phyloP scores from a whole-genome alignment of 1,140 invertebrate species.

The Gonioctena quinquepunctata region DNA sequence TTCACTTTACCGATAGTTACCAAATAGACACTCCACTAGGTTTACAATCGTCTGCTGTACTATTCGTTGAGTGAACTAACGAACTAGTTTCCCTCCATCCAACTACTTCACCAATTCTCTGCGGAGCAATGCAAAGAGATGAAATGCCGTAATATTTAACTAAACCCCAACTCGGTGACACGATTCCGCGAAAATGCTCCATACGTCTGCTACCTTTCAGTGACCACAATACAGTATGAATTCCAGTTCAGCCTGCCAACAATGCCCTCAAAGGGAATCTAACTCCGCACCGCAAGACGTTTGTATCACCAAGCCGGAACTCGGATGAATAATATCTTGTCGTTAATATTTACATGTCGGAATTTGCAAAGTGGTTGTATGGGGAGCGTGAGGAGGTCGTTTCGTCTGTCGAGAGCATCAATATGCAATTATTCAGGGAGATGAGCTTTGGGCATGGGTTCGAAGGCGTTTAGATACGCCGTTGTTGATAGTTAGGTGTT shows the following conservation, averaged over 20 bases:
- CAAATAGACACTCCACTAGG: no score
- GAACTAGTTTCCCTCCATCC: no score
- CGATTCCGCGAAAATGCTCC: background rate
- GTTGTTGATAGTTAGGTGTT: no score
- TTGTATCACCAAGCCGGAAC: background rate
- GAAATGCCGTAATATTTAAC: background rate
- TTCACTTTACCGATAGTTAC: no score
- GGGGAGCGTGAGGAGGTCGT: slow-evolving; percentile 8
- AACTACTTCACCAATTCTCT: no score
- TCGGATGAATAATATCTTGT: slow-evolving; percentile 16
- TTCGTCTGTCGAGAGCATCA: slow-evolving; percentile 10
- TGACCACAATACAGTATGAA: background rate
- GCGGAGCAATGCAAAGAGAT: background rate
- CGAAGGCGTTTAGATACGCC: no score
- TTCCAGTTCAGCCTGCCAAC: background rate
- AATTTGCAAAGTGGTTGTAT: slow-evolving; percentile 8
- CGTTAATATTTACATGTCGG: slow-evolving; percentile 14
- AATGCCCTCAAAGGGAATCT: slow-evolving; percentile 2
- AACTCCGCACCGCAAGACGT: slow-evolving; percentile 6
- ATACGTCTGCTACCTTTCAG: background rate
- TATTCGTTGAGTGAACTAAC: no score
- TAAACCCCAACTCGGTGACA: background rate
- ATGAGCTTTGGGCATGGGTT: background rate
- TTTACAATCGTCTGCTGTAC: no score
- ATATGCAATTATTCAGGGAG: slow-evolving; percentile 14